phyloP scores from a whole-genome alignment of 2,888 invertebrate species.

The Eristalis intricaria region DNA sequence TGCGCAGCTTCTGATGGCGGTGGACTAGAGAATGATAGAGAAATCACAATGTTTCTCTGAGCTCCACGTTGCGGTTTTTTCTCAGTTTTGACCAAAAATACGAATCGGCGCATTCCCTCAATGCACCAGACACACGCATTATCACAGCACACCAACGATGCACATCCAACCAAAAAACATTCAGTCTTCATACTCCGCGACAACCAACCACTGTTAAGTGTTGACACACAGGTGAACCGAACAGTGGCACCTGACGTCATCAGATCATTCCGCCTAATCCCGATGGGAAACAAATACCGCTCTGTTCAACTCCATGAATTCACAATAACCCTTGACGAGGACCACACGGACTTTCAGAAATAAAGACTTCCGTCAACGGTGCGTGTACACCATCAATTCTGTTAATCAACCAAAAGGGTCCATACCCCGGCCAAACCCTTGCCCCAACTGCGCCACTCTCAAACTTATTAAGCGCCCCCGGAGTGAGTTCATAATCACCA shows the following conservation, averaged over 20 bases:
- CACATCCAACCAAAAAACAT: too few species aligned
- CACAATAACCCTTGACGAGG: slow-evolving; percentile 6
- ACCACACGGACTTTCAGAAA: neutral
- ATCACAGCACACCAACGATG: too few species aligned
- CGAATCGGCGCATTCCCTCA: too few species aligned
- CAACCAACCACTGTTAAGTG: neutral
- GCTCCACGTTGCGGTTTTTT: too few species aligned
- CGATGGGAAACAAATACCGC: neutral
- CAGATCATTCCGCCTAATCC: neutral
- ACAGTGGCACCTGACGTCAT: neutral
- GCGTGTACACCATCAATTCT: slow-evolving; percentile 33
- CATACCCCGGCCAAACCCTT: slow-evolving; percentile 7
- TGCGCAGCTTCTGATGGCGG: too few species aligned
- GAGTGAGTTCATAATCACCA: slow-evolving; percentile 61
- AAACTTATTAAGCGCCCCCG: slow-evolving; percentile 7
- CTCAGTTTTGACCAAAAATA: too few species aligned
- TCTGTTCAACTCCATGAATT: slow-evolving; percentile 7
- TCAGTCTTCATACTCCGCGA: too few species aligned
- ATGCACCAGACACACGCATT: too few species aligned
- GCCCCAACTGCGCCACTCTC: neutral
- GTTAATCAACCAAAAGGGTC: slow-evolving; percentile 44
- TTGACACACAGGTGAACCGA: neutral
- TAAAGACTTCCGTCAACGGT: neutral
- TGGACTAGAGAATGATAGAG: too few species aligned
- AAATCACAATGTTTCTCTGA: too few species aligned